Conservation (phyloP, 1,140 invertebrate species). For the Tribolium castaneum region DNA sequence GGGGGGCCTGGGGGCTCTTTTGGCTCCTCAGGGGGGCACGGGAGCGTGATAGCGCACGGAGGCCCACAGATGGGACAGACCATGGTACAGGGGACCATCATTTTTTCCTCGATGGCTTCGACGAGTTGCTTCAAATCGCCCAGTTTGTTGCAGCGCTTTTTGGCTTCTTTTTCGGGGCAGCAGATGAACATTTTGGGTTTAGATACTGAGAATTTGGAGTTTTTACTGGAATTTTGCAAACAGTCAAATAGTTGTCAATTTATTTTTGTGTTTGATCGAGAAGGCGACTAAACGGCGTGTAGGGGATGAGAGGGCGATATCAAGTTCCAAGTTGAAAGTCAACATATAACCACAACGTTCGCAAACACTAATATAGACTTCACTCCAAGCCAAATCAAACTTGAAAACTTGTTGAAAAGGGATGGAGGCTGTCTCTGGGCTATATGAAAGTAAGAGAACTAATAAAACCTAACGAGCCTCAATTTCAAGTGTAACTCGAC, state of each 20-base stretch:
- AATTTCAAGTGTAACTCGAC: slow-evolving; percentile 29
- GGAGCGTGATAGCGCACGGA: neutral
- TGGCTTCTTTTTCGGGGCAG: slow-evolving; percentile 2
- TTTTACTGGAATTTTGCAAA: slow-evolving; percentile 12
- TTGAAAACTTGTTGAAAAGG: slow-evolving; percentile 51
- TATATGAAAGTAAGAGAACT: slow-evolving; percentile 35
- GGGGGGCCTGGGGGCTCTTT: neutral
- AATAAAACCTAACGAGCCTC: slow-evolving; percentile 39
- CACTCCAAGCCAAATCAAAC: slow-evolving; percentile 47
- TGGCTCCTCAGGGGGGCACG: neutral
- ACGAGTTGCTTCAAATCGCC: neutral
- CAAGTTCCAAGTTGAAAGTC: slow-evolving; percentile 52
- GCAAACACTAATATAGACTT: slow-evolving; percentile 55
- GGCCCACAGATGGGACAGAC: neutral
- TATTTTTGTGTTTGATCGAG: slow-evolving; percentile 30
- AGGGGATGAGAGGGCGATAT: slow-evolving; percentile 27
- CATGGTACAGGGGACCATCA: neutral
- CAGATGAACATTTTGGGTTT: slow-evolving; percentile 25
- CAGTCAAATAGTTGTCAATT: slow-evolving; percentile 7
- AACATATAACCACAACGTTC: slow-evolving; percentile 55
- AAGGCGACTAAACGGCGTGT: slow-evolving; percentile 19
- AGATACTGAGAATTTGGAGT: slow-evolving; percentile 13
- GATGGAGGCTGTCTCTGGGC: slow-evolving; percentile 30
- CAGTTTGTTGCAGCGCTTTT: slow-evolving; percentile 1
- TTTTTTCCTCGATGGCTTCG: slow-evolving; percentile 3